A percentile compares a stretch with the other conserved stretches of the same genome.
phyloP scores from a whole-genome alignment of 2,797 vertebrate species.

The Gymnopithys bicolor region DNA sequence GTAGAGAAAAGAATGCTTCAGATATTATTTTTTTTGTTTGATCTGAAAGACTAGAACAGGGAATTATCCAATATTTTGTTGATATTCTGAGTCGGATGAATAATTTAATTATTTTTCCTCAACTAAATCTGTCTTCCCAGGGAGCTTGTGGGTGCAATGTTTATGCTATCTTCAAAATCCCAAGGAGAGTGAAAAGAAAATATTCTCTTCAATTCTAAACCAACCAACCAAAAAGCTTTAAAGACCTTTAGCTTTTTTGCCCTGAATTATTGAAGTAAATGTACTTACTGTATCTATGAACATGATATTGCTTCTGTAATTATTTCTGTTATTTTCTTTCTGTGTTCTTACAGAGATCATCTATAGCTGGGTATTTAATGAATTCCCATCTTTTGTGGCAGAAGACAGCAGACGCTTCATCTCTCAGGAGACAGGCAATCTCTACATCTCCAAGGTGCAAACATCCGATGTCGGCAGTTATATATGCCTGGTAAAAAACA shows the following conservation, averaged over 20 bases:
- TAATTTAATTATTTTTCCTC: neutral
- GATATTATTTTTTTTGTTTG: neutral
- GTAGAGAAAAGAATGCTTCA: neutral
- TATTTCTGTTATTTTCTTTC: neutral
- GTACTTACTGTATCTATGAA: neutral
- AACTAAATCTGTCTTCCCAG: neutral
- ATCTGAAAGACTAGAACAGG: neutral
- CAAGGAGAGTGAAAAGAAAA: neutral
- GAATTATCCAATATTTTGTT: neutral
- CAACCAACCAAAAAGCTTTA: neutral
- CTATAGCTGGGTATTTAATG: constrained; percentile 98
- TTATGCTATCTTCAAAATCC: neutral
- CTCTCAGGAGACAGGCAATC: constrained; percentile 95
- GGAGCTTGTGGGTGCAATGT: neutral
- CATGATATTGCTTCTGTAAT: neutral
- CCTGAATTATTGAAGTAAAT: neutral
- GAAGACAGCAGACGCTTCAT: constrained; percentile 98
- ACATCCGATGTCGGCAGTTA: constrained; percentile 96
- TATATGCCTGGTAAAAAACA: constrained; percentile 96
- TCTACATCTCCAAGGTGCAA: constrained; percentile 97
- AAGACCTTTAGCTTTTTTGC: neutral
- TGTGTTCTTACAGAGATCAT: constrained; percentile 85
- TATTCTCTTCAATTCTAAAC: neutral
- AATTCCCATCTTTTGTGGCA: constrained; percentile 94
- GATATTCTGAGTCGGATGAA: neutral